These are phyloP conservation scores for Theropithecus gelada DNA, from an alignment of 2,113 vertebrate genomes.

Conservation along the genomic window DNA sequence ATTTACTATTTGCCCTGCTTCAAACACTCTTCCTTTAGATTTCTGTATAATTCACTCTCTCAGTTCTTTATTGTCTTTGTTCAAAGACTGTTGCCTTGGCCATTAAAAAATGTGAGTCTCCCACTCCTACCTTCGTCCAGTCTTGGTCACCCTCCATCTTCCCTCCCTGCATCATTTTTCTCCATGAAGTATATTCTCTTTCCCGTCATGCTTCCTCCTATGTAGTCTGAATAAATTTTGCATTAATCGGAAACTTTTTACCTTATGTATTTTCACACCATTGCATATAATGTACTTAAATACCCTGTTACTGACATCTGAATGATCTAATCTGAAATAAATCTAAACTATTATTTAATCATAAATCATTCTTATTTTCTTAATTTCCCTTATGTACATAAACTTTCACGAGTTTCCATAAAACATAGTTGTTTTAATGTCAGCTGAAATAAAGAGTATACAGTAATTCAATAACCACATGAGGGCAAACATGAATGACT, in stretches of 20 bases:
- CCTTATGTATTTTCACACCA: neutral
- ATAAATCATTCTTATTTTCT: neutral
- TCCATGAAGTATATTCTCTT: neutral
- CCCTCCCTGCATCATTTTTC: neutral
- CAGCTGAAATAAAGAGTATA: neutral
- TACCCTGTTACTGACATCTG: neutral
- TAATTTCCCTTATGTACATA: neutral
- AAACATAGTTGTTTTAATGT: neutral
- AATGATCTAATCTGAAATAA: neutral
- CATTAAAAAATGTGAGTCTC: neutral
- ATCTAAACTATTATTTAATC: conserved; percentile 8
- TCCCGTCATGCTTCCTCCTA: neutral
- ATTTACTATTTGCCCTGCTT: neutral
- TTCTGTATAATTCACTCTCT: neutral
- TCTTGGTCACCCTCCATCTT: neutral
- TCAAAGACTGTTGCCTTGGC: neutral
- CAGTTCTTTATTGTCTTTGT: neutral
- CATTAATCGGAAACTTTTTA: neutral
- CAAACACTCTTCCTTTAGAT: neutral
- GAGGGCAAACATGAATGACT: neutral
- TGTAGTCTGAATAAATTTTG: neutral
- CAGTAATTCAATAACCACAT: neutral
- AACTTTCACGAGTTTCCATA: neutral
- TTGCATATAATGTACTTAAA: neutral
- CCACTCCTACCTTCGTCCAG: neutral